Base-by-base conservation (phyloP, 1,140 invertebrate species). In the Ectropis grisescens region DNA sequence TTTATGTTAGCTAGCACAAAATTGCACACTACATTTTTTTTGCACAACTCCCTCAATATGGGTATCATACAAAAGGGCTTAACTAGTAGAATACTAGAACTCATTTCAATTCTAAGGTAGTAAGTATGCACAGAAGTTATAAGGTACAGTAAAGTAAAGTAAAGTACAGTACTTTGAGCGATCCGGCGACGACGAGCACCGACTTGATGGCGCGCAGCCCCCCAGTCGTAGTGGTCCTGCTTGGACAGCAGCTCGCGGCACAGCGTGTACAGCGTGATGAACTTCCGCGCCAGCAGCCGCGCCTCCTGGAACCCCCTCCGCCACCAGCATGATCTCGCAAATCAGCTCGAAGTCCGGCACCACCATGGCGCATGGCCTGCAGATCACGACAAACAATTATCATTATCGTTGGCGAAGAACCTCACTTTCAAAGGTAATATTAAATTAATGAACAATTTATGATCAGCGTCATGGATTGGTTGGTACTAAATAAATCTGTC, bases 151-250 rank as follows among this genome's bases (percentile, higher is more conserved):
- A n/a, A n/a, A n/a, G n/a, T n/a, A n/a, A n/a, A n/a, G n/a, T 19
- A 19, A 19, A 19, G 16, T 19, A 8, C 3, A 8, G 3, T 19
- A 88, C 87, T 72, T 89, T 89, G 5, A 92, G 79, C 22, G 93
- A 90, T 28, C 95, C 95, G 46, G 94, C 95, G 3, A 97, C 94
- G 0, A 96, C 94, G 8, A 97, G 82, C 2, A 97, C 93, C 33
- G 94, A 96, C 68, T 97, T 97, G 36, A 97, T 96, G 26, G 94
- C 95, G 57, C 95, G 80, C 13, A 97, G 78, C 25, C 95, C 95
- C n/a, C 94, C 94, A 97, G 84, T 97, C 95, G 55, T 97, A 97
- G 69, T 97, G 95, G 67, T 96, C 94, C 67, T 97, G 95, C 72
- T 96, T 95, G 1, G 93, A 96, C 1, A 97, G 79, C 26, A 96